These are phyloP conservation scores for Apocheima hispidaria DNA, from an alignment of 2,888 invertebrate genomes.

Conservation along the genomic window DNA sequence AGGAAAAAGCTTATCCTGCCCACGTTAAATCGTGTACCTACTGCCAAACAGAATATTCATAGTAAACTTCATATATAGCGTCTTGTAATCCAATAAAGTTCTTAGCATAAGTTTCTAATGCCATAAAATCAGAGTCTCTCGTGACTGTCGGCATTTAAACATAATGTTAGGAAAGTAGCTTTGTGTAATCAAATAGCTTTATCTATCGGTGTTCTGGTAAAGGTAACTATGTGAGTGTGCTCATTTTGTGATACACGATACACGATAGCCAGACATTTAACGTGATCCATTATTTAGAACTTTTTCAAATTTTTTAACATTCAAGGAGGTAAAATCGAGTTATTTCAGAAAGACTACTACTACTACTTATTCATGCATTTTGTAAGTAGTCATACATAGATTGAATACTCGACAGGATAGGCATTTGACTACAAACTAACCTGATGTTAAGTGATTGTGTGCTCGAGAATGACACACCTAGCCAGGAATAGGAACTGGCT, in stretches of 20 bases:
- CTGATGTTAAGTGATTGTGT: too few species aligned
- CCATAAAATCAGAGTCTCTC: conserved; percentile 28
- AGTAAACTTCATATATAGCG: conserved; percentile 4
- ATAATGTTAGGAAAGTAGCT: conserved; percentile 30
- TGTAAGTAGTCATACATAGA: too few species aligned
- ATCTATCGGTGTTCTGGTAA: conserved; percentile 22
- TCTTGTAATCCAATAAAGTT: conserved; percentile 25
- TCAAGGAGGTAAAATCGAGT: not conserved
- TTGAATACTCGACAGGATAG: too few species aligned
- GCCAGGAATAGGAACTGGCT: too few species aligned
- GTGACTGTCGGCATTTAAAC: conserved; percentile 37
- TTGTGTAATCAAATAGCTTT: conserved; percentile 33
- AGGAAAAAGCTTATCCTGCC: conserved; percentile 10
- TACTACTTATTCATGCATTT: not conserved
- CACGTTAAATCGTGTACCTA: conserved; percentile 3
- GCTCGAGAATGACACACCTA: too few species aligned
- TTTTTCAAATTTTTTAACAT: conserved; percentile 5
- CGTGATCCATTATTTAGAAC: conserved; percentile 4
- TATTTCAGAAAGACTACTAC: not conserved
- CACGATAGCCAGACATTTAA: not conserved
- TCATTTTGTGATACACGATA: conserved; percentile 15
- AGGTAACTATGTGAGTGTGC: conserved; percentile 14
- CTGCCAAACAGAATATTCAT: not conserved
- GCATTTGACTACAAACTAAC: too few species aligned
- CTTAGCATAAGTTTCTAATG: conserved; percentile 21